These are phyloP conservation scores for Conchocele bisecta DNA, from an alignment of 2,888 invertebrate genomes.

Conservation along the genomic window DNA sequence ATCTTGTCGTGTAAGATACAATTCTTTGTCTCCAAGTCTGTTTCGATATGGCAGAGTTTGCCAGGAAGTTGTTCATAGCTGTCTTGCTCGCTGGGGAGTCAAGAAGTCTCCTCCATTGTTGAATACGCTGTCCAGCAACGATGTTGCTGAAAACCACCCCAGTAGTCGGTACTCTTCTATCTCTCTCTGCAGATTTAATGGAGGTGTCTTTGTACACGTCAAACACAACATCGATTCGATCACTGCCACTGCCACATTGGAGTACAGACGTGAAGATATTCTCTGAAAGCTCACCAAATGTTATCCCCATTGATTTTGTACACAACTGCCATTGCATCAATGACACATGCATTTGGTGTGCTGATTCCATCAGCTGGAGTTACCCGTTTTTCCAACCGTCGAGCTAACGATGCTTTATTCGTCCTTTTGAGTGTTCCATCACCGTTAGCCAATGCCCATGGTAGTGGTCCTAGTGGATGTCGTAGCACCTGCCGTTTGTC, in stretches of 20 bases:
- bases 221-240: constrained; percentile 48
- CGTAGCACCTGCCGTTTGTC: too few species aligned
- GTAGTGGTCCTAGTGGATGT: too few species aligned
- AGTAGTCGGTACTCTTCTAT: constrained; percentile 12
- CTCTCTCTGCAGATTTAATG: constrained; percentile 46
- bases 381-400: too few species aligned
- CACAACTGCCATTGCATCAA: too few species aligned
- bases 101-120: background rate
- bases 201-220: constrained; percentile 42
- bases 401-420: too few species aligned
- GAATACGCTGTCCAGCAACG: background rate
- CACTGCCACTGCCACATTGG: constrained; percentile 14
- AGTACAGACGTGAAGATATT: constrained; percentile 23
- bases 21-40: too few species aligned
- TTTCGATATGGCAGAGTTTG: too few species aligned
- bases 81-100: background rate
- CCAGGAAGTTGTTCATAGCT: constrained; percentile 17
- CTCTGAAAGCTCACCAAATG: constrained; percentile 34
- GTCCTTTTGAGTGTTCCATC: too few species aligned
- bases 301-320: too few species aligned
- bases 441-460: too few species aligned
- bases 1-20: constrained; percentile 41
- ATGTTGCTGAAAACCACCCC: background rate
- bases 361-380: too few species aligned
- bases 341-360: too few species aligned